Percentiles rank a stretch among this genome's conserved stretches.
phyloP scores from a whole-genome alignment of 1,140 invertebrate genomes.

The Danaus plexippus region DNA sequence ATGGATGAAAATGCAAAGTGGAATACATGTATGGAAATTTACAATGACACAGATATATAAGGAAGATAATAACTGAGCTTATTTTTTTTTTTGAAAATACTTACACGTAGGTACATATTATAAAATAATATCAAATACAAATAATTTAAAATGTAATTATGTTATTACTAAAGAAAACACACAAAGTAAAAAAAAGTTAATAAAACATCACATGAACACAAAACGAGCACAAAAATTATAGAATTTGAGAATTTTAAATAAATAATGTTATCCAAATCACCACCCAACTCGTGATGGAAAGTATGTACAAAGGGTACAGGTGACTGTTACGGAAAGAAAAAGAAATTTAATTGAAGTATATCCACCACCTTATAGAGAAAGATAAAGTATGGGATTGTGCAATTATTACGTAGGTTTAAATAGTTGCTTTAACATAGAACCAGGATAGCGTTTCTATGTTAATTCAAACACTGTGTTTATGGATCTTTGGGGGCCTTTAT shows the following conservation, averaged over 20 bases:
- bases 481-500: slow-evolving; percentile 36
- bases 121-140: no score
- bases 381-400: slow-evolving; percentile 41
- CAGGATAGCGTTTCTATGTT: slow-evolving; percentile 1
- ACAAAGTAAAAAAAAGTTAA: no score
- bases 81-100: no score
- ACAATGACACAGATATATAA: no score
- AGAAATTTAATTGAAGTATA: slow-evolving; percentile 57
- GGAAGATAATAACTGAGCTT: no score
- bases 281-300: slow-evolving; percentile 25
- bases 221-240: slow-evolving; percentile 2
- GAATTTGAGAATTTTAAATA: slow-evolving; percentile 1
- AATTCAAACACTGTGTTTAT: slow-evolving; percentile 9
- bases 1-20: no score
- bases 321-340: slow-evolving; percentile 42
- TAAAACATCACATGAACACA: not conserved
- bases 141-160: no score
- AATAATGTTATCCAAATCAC: slow-evolving; percentile 43
- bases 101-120: no score
- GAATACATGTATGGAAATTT: no score
- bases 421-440: slow-evolving; percentile 10
- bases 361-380: slow-evolving; percentile 62
- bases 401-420: slow-evolving; percentile 28
- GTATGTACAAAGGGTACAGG: slow-evolving; percentile 48
- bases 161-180: no score